Base-by-base conservation (phyloP, 2,888 invertebrate species). In the Elmis aenea region DNA sequence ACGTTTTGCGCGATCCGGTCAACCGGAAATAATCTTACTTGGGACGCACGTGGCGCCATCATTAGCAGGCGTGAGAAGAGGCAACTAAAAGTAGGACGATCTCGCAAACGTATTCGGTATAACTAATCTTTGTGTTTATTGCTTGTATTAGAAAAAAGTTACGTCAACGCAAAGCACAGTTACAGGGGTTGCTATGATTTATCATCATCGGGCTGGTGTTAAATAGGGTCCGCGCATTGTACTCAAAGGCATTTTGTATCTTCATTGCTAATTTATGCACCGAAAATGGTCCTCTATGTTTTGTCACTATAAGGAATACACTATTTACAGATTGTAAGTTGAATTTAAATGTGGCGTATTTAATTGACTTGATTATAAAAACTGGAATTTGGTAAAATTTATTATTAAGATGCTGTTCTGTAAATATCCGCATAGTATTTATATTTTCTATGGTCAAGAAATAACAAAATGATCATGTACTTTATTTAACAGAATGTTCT, bases 21-120 rank as follows among this genome's bases (percentile, higher is more conserved):
- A 59, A 51, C 57, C 58, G 62, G 61, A 62, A 64, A 61, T 55
- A 63, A 62, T 64, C 51, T 30, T 49, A 48, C 54, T 58, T 54
- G 54, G 41, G 47, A 48, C 46, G 51, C 66, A 64, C 66, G 66
- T 64, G 66, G 57, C 63, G 55, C 55, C 57, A 59, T 66, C 66
- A 65, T 65, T 66, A 66, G 52, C 61, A 61, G 66, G 66, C 66
- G 66, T 64, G 66, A 64, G 64, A 62, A 64, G 59, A 55, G 58
- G 35, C 42, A 42, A 42, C 34, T 32, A 42, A 38, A 23, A 38
- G 13, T 35, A 33, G 42, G 38, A 28, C 30, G 37, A 38, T 42
- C 38, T 42, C 34, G 38, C 16, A 15, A 37, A 27, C 21, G 35
- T 24, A 37, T 28, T 42, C 42, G 32, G 38, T 42, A 38, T 28